Percentiles rank a stretch among this genome's conserved stretches.
phyloP scores from a whole-genome alignment of 2,797 vertebrate species.

The Channa striata region DNA sequence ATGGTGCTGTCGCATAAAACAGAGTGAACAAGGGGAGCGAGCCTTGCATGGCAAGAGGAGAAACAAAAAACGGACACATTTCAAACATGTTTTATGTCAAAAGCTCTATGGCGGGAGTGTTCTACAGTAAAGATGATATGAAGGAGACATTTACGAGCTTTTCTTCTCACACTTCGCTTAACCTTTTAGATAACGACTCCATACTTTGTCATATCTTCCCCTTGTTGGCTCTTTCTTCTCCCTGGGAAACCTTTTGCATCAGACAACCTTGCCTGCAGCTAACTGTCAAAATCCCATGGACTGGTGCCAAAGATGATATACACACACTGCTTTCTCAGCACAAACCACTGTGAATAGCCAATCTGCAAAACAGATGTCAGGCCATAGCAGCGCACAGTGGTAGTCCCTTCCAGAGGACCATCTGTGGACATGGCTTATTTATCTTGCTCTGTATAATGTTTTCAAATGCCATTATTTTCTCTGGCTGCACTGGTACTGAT shows the following conservation, averaged over 20 bases:
- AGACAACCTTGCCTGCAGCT: conserved; percentile 65
- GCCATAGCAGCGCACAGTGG: conserved; percentile 57
- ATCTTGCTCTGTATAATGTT: conserved; percentile 51
- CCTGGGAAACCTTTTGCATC: conserved; percentile 57
- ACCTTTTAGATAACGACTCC: conserved; percentile 36
- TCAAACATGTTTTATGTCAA: conserved; percentile 52
- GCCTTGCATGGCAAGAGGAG: conserved; percentile 30
- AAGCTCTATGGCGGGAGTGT: conserved; percentile 23
- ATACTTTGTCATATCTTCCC: conserved; percentile 18
- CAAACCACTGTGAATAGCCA: conserved; percentile 69
- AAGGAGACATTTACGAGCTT: conserved; percentile 49
- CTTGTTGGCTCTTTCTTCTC: conserved; percentile 36
- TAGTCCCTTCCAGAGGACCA: conserved; percentile 64
- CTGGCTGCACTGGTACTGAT: conserved; percentile 24
- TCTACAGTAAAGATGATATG: conserved; percentile 24
- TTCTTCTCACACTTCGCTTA: conserved; percentile 21
- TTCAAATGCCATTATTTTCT: conserved; percentile 50
- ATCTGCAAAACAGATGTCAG: conserved; percentile 85
- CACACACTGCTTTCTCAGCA: conserved; percentile 74
- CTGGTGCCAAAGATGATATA: conserved; percentile 78
- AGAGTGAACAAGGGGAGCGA: conserved; percentile 11
- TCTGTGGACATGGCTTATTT: conserved; percentile 70
- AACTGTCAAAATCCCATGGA: conserved; percentile 74
- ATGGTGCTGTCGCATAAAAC: conserved; percentile 61
- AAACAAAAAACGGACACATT: conserved; percentile 36